Base-by-base conservation (phyloP, 2,113 vertebrate genomes). In the Otocyon megalotis region DNA sequence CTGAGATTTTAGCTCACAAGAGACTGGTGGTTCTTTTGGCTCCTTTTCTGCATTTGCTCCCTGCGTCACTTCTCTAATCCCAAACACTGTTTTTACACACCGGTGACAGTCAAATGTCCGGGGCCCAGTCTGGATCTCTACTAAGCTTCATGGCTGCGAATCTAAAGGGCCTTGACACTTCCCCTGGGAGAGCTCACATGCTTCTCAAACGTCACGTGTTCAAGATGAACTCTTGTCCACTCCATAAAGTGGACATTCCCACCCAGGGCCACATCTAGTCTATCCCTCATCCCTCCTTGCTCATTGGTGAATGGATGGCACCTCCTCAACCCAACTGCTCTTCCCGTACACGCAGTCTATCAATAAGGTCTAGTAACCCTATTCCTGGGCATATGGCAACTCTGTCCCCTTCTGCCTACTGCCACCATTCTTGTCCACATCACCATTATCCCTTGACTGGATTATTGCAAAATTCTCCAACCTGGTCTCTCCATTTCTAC, bases 111-210 rank as follows among this genome's bases (percentile, higher is more conserved):
- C 62, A 96, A 62, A 53, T 63, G 63, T 58, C 32, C 48, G 3
- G 16, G 54, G 8, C 37, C 43, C 43, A 60, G n/a, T 69, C 32
- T 16, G 8, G 30, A 48, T 13, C 37, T 94, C 74, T 87, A 20
- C 58, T 93, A 90, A 95, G 82, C 48, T 60, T 90, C 48, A 72
- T 26, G 71, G 54, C 43, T 17, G 20, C 28, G 30, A 30, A 87
- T 95, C 14, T 65, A 83, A 94, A 74, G n/a, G n/a, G 48, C 19
- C 54, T 84, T 60, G 32, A 62, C 35, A 86, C 30, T 93, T 92
- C 32, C 62, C 48, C 60, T 95, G n/a, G 60, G 43, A 85, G 58
- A 22, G 43, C 24, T 86, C 88, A 92, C 1, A 43, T 71, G 48
- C n/a, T 95, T 95, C 54, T 89, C 54, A 76, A 74, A 80, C 4